Percentiles rank a stretch among this genome's conserved stretches.
These are phyloP conservation scores for Lampris incognitus DNA, from an alignment of 2,113 vertebrate genomes.

Conservation along the genomic window DNA sequence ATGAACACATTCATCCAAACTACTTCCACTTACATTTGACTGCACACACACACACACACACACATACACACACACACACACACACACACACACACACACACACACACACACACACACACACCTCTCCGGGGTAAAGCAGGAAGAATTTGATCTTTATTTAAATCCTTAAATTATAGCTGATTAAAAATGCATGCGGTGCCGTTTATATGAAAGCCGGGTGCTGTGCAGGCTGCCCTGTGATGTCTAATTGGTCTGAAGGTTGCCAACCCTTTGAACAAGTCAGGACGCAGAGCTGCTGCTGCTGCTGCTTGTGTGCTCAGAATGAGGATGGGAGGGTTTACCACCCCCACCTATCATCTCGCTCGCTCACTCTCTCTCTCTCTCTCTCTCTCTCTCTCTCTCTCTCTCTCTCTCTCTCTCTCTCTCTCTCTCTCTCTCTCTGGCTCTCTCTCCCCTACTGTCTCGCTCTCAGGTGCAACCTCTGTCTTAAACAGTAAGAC, in stretches of 20 bases:
- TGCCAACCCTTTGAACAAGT: constrained; percentile 83
- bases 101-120: constrained; percentile 49
- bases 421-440: constrained; percentile 1
- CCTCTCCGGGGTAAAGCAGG: constrained; percentile 70
- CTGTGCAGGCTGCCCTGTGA: constrained; percentile 78
- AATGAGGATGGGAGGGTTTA: constrained; percentile 78
- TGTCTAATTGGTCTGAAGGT: constrained; percentile 84
- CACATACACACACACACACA: too few species aligned
- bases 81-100: constrained; percentile 3
- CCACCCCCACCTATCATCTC: constrained; percentile 61
- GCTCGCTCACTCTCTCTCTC: constrained; percentile 15
- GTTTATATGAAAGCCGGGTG: constrained; percentile 77
- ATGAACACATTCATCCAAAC: constrained; percentile 66
- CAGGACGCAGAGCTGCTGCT: constrained; percentile 69
- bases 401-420: neutral
- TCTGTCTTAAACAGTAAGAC: constrained; percentile 22
- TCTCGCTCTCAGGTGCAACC: constrained; percentile 30
- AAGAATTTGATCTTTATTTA: constrained; percentile 84
- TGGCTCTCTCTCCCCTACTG: neutral
- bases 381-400: constrained; percentile 6
- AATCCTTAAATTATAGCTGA: constrained; percentile 83
- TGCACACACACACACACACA: constrained; percentile 63
- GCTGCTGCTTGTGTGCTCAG: constrained; percentile 66
- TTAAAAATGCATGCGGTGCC: constrained; percentile 81
- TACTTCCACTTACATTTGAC: constrained; percentile 52